These are phyloP conservation scores for Holcopasites calliopsidis DNA, from an alignment of 1,140 invertebrate species.

Conservation along the genomic window DNA sequence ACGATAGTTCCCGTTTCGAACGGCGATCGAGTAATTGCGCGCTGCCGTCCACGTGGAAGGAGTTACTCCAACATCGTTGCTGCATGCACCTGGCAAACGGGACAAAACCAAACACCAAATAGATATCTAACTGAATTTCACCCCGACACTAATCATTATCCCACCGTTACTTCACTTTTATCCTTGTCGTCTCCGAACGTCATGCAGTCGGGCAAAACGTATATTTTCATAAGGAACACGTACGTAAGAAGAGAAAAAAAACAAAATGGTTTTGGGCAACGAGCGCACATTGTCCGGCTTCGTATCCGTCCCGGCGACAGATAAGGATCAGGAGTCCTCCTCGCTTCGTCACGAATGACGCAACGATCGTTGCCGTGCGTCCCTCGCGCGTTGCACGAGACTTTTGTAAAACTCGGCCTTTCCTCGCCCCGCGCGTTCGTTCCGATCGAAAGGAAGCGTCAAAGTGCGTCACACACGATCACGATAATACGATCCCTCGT, in stretches of 20 bases:
- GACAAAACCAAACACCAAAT: no score
- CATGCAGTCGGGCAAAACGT: no score
- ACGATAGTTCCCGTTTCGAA: slow-evolving; percentile 43
- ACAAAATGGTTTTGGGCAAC: slow-evolving; percentile 12
- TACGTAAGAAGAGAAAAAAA: no score
- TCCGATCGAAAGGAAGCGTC: not conserved
- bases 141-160: no score
- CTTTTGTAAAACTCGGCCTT: slow-evolving; percentile 51
- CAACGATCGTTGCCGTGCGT: slow-evolving; percentile 41
- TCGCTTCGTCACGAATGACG: slow-evolving; percentile 51
- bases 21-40: slow-evolving; percentile 40
- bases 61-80: not conserved
- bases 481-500: not conserved
- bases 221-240: no score
- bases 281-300: not conserved
- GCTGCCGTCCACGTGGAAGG: slow-evolving; percentile 30
- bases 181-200: no score
- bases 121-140: no score
- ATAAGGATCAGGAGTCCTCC: slow-evolving; percentile 36
- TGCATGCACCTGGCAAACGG: no score
- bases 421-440: not conserved
- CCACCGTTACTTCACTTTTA: no score
- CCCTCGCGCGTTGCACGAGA: slow-evolving; percentile 59
- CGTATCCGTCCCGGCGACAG: not conserved
- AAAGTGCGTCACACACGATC: no score